phyloP scores from a whole-genome alignment of 2,113 vertebrate genomes.

The Oreochromis tanganicae region DNA sequence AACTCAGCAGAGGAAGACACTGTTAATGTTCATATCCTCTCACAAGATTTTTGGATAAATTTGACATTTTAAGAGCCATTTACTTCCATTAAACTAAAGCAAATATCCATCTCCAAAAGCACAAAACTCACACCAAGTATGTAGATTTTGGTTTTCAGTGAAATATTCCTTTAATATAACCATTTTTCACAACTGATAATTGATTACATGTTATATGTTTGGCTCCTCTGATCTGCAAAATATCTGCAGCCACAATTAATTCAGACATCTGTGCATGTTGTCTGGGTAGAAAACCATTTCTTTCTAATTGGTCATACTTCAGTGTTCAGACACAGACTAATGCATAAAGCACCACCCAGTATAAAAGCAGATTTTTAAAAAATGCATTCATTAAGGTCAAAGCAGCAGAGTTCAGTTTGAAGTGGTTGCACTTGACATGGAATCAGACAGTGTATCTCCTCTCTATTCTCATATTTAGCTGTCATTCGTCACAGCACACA shows the following conservation, averaged over 20 bases:
- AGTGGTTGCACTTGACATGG: background rate
- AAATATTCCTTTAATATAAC: background rate
- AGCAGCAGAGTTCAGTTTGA: background rate
- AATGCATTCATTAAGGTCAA: background rate
- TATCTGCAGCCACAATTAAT: constrained; percentile 35
- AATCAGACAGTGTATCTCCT: background rate
- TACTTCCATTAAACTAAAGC: background rate
- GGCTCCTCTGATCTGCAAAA: constrained; percentile 1
- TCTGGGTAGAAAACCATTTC: background rate
- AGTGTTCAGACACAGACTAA: constrained; percentile 23
- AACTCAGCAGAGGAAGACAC: background rate
- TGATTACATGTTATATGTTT: constrained; percentile 9
- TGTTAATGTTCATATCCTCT: background rate
- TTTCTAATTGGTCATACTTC: constrained; percentile 53
- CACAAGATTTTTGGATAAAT: background rate
- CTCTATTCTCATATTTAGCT: background rate
- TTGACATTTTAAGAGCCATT: accelerated
- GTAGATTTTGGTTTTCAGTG: background rate
- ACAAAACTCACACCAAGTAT: background rate
- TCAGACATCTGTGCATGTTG: constrained; percentile 30
- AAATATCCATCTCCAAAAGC: background rate
- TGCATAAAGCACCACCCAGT: constrained; percentile 1
- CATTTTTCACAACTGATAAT: background rate
- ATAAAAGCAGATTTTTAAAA: background rate
- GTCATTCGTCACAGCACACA: background rate